These are phyloP conservation scores for Malacoraja senta DNA, from an alignment of 2,797 vertebrate genomes.

Conservation along the genomic window DNA sequence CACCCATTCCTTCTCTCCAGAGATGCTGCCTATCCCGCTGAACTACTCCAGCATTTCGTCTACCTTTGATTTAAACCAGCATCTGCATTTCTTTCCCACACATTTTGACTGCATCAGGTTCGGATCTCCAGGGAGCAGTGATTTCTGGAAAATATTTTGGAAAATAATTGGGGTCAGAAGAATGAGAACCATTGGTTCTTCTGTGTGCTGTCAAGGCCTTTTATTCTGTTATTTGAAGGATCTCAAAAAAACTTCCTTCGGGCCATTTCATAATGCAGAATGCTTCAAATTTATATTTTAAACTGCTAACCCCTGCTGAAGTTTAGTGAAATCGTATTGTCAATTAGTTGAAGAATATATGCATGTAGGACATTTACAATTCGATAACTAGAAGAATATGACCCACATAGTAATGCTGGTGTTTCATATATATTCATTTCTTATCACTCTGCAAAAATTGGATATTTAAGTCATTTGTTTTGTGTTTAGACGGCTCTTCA, in stretches of 20 bases:
- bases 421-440: no score
- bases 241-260: background rate
- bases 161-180: background rate
- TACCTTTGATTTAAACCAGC: no score
- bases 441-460: background rate
- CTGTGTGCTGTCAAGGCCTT: background rate
- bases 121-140: background rate
- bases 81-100: no score
- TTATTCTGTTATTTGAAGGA: background rate
- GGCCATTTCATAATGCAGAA: background rate
- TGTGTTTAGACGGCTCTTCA: background rate
- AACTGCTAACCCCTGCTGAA: background rate
- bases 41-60: no score
- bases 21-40: no score
- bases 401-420: background rate
- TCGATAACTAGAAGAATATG: background rate
- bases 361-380: background rate
- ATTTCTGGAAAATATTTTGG: background rate
- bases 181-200: background rate
- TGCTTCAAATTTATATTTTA: slow-evolving; percentile 8
- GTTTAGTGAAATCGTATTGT: background rate
- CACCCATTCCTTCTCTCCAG: no score
- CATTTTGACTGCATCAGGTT: background rate
- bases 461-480: background rate
- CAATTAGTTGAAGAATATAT: background rate